These are phyloP conservation scores for Tryphoninae sp. DNA, from an alignment of 2,888 invertebrate species.

Conservation along the genomic window DNA sequence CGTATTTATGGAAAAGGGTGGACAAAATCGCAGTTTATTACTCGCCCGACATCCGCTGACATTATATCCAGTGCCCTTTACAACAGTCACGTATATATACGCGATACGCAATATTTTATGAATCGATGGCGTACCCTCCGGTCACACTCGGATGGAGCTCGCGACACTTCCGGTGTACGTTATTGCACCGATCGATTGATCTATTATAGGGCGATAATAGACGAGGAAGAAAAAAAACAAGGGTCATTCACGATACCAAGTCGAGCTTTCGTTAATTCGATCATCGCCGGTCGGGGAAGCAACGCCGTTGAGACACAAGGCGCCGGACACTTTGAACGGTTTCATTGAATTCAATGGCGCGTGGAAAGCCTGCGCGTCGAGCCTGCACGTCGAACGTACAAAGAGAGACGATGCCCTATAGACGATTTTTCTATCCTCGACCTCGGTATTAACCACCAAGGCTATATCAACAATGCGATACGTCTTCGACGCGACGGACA, in stretches of 20 bases:
- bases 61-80: slow-evolving; percentile 52
- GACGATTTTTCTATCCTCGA: slow-evolving; percentile 43
- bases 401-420: slow-evolving; percentile 26
- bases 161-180: slow-evolving; percentile 49
- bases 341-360: slow-evolving; percentile 43
- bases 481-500: slow-evolving; percentile 11
- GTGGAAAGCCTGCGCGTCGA: slow-evolving; percentile 19
- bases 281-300: slow-evolving; percentile 33
- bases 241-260: slow-evolving; percentile 40
- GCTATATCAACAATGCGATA: slow-evolving; percentile 6
- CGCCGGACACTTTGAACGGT: slow-evolving; percentile 43
- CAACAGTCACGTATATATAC: background rate
- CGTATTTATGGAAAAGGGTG: slow-evolving; percentile 44
- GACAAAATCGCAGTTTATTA: slow-evolving; percentile 41
- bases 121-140: slow-evolving; percentile 51
- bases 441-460: slow-evolving; percentile 38
- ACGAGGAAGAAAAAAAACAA: slow-evolving; percentile 1
- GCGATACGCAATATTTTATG: slow-evolving; percentile 43
- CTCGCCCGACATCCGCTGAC: slow-evolving; percentile 55
- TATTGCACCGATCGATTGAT: slow-evolving; percentile 18
- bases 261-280: slow-evolving; percentile 43
- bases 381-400: slow-evolving; percentile 18
- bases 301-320: background rate
- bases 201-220: slow-evolving; percentile 14
- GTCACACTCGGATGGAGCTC: slow-evolving; percentile 43